Evolutionary conservation across 2,888 invertebrate genomes (phyloP).

Genomic region (Kuschelorhynchus macadamiae): DNA sequence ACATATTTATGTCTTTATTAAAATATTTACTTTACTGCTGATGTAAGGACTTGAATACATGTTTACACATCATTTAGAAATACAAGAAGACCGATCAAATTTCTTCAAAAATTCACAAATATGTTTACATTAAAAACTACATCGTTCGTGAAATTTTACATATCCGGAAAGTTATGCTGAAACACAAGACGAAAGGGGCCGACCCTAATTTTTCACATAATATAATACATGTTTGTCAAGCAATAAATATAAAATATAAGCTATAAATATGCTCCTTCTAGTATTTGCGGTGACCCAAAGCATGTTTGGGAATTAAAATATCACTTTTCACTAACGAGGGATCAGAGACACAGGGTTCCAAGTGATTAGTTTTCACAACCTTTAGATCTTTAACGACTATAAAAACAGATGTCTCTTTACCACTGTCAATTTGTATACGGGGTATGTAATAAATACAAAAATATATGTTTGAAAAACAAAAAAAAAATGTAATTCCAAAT

Average conservation of each 20-base stretch:
- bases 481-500: too few species aligned
- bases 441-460: too few species aligned
- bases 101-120: conserved; percentile 20
- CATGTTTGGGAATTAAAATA: conserved; percentile 44
- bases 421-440: too few species aligned
- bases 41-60: too few species aligned
- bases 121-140: conserved; percentile 41
- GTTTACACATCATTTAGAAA: too few species aligned
- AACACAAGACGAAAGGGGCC: conserved; percentile 25
- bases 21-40: too few species aligned
- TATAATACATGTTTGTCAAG: conserved; percentile 24
- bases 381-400: not conserved
- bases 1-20: too few species aligned
- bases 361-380: conserved; percentile 13
- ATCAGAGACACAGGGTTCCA: conserved; percentile 32
- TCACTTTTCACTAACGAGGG: conserved; percentile 30
- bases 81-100: too few species aligned
- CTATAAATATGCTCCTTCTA: conserved; percentile 19
- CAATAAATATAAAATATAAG: conserved; percentile 31
- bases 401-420: conserved; percentile 8
- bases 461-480: too few species aligned
- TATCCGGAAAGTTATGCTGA: conserved; percentile 26
- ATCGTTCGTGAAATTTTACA: conserved; percentile 40
- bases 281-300: conserved; percentile 44
- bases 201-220: conserved; percentile 28